phyloP scores from a whole-genome alignment of 1,140 invertebrate species.

The Gerris buenoi region DNA sequence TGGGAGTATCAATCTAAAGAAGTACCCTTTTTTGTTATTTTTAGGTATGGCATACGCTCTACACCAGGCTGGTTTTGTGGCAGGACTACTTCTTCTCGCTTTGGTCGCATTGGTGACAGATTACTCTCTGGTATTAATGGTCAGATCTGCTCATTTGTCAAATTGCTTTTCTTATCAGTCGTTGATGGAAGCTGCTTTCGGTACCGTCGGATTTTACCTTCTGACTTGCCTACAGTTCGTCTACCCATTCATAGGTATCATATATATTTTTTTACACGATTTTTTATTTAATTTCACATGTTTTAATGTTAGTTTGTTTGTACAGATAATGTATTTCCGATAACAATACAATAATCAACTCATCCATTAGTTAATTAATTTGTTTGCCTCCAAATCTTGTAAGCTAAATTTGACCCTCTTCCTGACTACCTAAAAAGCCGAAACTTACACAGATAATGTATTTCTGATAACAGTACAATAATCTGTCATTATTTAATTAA shows the following conservation, averaged over 20 bases:
- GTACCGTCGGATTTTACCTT: constrained; percentile 60
- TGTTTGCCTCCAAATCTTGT: no score
- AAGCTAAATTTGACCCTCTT: no score
- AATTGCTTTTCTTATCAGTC: constrained; percentile 72
- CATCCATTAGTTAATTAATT: no score
- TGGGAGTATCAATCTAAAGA: no score
- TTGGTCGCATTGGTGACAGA: constrained; percentile 65
- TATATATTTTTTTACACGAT: background rate
- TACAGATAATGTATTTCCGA: no score
- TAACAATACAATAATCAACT: no score
- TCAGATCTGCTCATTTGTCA: constrained; percentile 61
- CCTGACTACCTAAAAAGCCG: no score
- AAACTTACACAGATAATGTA: no score
- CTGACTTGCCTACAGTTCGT: constrained; percentile 64
- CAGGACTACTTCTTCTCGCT: constrained; percentile 57
- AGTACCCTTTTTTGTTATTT: constrained; percentile 22
- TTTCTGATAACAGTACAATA: no score
- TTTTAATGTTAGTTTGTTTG: no score
- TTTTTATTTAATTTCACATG: no score
- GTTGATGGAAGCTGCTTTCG: constrained; percentile 68
- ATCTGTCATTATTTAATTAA: no score
- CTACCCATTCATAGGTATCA: constrained; percentile 73
- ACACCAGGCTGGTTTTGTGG: constrained; percentile 60
- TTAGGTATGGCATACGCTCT: constrained; percentile 68
- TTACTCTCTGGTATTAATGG: constrained; percentile 69